Evolutionary conservation across 2,797 vertebrate genomes (phyloP).

Genomic region (Sebastes minor): DNA sequence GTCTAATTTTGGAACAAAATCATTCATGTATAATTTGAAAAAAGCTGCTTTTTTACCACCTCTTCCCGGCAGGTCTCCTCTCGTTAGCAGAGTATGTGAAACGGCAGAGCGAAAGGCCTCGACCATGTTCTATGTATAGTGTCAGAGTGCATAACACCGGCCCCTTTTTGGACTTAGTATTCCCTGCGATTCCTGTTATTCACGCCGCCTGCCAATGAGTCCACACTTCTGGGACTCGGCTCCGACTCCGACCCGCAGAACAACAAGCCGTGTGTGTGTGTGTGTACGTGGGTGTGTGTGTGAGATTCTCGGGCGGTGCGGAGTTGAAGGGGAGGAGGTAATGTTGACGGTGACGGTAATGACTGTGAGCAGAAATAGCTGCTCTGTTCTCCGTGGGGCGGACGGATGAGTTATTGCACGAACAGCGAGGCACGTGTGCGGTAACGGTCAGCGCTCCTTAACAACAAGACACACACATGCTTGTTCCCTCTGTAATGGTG

Average conservation of each 20-base stretch:
- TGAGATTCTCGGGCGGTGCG: conserved; percentile 21
- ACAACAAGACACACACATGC: conserved; percentile 16
- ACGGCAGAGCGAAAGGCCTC: conserved; percentile 18
- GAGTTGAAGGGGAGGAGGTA: conserved; percentile 18
- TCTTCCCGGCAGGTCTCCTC: neutral
- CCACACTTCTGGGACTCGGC: conserved; percentile 15
- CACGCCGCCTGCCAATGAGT: conserved; percentile 46
- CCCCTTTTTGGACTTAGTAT: conserved; percentile 50
- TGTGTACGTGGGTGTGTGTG: conserved; percentile 8
- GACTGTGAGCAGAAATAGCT: conserved; percentile 51
- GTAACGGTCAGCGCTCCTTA: neutral
- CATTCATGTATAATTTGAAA: neutral
- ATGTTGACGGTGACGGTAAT: conserved; percentile 48
- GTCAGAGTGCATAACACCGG: conserved; percentile 13
- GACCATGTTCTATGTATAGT: conserved; percentile 49
- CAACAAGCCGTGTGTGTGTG: conserved; percentile 27
- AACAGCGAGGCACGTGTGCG: neutral
- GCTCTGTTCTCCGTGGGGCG: neutral
- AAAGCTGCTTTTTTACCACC: neutral
- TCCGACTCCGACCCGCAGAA: conserved; percentile 47
- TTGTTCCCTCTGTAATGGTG: conserved; percentile 26
- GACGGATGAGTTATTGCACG: conserved; percentile 41
- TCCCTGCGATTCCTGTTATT: conserved; percentile 55
- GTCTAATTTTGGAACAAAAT: conserved; percentile 12
- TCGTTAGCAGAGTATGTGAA: conserved; percentile 11